Conservation (phyloP, 2,797 vertebrate genomes). For the Phoeniculus purpureus region DNA sequence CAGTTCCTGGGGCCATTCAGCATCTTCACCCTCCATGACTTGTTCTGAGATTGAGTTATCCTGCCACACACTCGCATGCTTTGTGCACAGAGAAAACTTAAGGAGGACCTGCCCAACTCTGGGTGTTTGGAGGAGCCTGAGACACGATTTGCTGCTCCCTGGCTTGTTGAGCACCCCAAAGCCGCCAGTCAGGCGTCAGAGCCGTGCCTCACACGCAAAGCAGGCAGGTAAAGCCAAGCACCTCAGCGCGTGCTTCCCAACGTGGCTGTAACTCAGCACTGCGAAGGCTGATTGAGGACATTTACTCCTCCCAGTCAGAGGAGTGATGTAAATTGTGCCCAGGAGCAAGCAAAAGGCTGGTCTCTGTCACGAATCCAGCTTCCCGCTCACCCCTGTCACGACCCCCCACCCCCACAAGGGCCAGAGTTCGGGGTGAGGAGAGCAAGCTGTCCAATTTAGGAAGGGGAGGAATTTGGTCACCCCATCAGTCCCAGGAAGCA, state of each 20-base stretch:
- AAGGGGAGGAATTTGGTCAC: not conserved
- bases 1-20: not conserved
- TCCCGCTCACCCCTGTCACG: not conserved
- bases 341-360: not conserved
- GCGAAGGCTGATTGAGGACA: not conserved
- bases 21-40: not conserved
- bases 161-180: not conserved
- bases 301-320: rapidly evolving
- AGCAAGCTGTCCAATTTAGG: slow-evolving; percentile 41
- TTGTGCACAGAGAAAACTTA: rapidly evolving
- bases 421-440: not conserved
- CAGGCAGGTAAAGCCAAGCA: not conserved
- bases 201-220: not conserved
- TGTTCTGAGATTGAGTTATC: not conserved
- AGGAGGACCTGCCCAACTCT: not conserved
- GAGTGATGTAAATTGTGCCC: not conserved
- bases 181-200: rapidly evolving
- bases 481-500: slow-evolving; percentile 52
- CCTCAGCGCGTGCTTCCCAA: rapidly evolving
- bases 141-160: not conserved
- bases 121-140: not conserved
- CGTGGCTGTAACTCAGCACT: rapidly evolving
- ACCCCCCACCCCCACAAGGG: not conserved
- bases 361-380: not conserved
- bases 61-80: not conserved